Base-by-base conservation (phyloP, 1,140 invertebrate genomes). In the Leptinotarsa defecta region DNA sequence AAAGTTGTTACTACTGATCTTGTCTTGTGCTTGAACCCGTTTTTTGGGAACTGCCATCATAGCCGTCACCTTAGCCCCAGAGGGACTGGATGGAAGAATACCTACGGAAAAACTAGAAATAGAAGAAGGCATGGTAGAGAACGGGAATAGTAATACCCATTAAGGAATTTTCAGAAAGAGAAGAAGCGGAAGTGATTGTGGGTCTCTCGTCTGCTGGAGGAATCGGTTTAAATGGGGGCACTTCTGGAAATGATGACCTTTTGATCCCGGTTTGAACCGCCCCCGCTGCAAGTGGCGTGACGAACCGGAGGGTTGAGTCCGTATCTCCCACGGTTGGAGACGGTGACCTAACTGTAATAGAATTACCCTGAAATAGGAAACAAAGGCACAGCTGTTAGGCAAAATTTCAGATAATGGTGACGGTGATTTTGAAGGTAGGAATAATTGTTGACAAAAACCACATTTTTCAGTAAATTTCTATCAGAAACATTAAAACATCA, bases 141-240 rank as follows among this genome's bases (percentile, higher is more conserved):
- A 87, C 78, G 0, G 88, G 86, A 13, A 86, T 82, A 64, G 82
- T 82, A 52, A 83, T 82, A 71, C 82, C 82, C 73, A 83, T 77
- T 11, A 82, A 70, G 19, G 80, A 70, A 34, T 82, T 83, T 69
- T 77, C 71, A 73, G 61, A 19, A 43, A 20, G 4, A 84, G 80
- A 78, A 85, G 86, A 82, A 88, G 76, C 81, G 83, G 84, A 78
- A 83, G 76, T 81, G 64, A 74, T 69, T 61, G 74, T 49, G 64
- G 87, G 87, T 64, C 85, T 86, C 81, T 89, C 88, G 0, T 87
- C 86, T 71, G 91, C 91, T 2, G 90, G 87, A 57, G 92, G 92
- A 74, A 94, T 88, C 0, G 94, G 94, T 79, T 91, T 92, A 81
- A 94, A 95, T 0, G 92, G 90, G 22, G 94, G 94, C 6, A 94